Conservation (phyloP, 2,888 invertebrate genomes). For the Lucinisca nassula region DNA sequence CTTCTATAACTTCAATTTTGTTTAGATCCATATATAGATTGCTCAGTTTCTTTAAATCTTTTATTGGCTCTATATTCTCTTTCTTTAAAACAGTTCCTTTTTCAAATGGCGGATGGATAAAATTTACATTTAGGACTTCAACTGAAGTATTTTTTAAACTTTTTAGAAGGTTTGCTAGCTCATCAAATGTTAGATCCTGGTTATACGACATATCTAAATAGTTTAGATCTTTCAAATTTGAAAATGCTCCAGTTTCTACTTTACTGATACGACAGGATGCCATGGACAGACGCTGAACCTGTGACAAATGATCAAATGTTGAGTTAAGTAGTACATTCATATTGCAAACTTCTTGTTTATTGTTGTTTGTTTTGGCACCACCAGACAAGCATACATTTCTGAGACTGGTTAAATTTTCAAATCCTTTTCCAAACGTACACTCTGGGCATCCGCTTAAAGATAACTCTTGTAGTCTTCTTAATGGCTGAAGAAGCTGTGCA, state of each 20-base stretch:
- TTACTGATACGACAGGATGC: slow-evolving; percentile 30
- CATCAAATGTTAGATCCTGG: slow-evolving; percentile 31
- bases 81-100: slow-evolving; percentile 26
- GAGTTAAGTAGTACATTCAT: neutral
- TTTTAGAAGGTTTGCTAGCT: slow-evolving; percentile 43
- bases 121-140: slow-evolving; percentile 29
- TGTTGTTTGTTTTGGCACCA: neutral
- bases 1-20: slow-evolving; percentile 60
- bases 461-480: neutral
- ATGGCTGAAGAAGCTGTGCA: neutral
- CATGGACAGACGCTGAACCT: slow-evolving; percentile 21
- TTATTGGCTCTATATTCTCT: slow-evolving; percentile 24
- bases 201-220: slow-evolving; percentile 54
- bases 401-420: slow-evolving; percentile 31
- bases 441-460: neutral
- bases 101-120: slow-evolving; percentile 34
- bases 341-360: slow-evolving; percentile 17
- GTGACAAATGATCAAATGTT: slow-evolving; percentile 32
- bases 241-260: slow-evolving; percentile 29
- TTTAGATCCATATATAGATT: slow-evolving; percentile 56
- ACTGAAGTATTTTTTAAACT: slow-evolving; percentile 31
- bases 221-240: slow-evolving; percentile 12
- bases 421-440: slow-evolving; percentile 13
- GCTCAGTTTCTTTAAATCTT: slow-evolving; percentile 30
- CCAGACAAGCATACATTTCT: slow-evolving; percentile 20